Evolutionary conservation across 2,888 invertebrate species (phyloP).

Genomic region (Parnassius mnemosyne): DNA sequence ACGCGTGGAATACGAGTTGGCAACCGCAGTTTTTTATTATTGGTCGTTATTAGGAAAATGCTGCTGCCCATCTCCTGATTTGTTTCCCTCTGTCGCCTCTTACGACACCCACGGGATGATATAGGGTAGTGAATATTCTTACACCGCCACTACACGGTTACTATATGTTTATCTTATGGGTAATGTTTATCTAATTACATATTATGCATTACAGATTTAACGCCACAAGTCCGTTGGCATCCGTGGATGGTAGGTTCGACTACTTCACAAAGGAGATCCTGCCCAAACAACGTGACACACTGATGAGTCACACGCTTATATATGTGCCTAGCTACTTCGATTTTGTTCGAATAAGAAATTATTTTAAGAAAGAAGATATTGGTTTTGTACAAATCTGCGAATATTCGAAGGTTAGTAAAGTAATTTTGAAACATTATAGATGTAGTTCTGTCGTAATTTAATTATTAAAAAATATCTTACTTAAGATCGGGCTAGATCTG

Average conservation of each 20-base stretch:
- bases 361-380: conserved; percentile 93
- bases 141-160: too few species aligned
- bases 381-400: conserved; percentile 96
- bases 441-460: too few species aligned
- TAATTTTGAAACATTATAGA: not conserved
- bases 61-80: too few species aligned
- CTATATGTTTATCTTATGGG: too few species aligned
- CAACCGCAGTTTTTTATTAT: too few species aligned
- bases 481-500: too few species aligned
- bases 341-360: conserved; percentile 94
- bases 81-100: too few species aligned
- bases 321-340: conserved; percentile 98
- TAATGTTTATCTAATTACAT: not conserved
- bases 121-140: too few species aligned
- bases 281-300: conserved; percentile 87
- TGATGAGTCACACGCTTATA: conserved; percentile 92
- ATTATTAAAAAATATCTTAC: too few species aligned
- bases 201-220: conserved; percentile 77
- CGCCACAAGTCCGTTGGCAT: conserved; percentile 79
- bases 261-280: conserved; percentile 90
- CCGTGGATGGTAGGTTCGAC: conserved; percentile 90
- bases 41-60: too few species aligned
- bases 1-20: too few species aligned
- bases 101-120: too few species aligned
- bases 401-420: conserved; percentile 85